Percentiles rank a stretch among this genome's conserved stretches.
These are phyloP conservation scores for Drosophila trapezifrons DNA, from an alignment of 1,140 invertebrate species.

Conservation along the genomic window DNA sequence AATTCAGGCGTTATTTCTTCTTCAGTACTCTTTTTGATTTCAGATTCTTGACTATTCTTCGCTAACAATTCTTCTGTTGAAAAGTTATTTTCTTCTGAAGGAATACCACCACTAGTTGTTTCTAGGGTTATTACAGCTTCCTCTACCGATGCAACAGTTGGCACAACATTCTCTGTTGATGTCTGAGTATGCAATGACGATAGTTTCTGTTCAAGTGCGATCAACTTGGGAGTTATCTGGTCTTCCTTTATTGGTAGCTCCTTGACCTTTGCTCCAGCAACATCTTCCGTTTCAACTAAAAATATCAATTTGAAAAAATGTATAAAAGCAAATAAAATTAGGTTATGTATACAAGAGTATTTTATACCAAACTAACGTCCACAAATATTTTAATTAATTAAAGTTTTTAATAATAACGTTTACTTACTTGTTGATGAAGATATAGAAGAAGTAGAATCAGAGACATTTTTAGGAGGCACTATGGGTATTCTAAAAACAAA, in stretches of 20 bases:
- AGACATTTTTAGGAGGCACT: constrained; percentile 48
- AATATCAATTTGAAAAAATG: too few species aligned
- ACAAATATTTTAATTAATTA: too few species aligned
- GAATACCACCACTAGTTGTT: background rate
- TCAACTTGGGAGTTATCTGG: background rate
- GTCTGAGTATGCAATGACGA: background rate
- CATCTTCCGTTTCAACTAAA: background rate
- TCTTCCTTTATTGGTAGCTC: background rate
- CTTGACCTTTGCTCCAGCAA: background rate
- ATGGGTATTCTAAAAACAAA: constrained; percentile 55
- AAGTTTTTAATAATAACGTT: too few species aligned
- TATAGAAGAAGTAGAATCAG: constrained; percentile 16
- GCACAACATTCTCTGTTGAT: background rate
- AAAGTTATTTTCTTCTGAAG: background rate
- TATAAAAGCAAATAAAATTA: too few species aligned
- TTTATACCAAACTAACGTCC: too few species aligned
- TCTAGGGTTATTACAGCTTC: background rate
- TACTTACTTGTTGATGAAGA: constrained; percentile 41
- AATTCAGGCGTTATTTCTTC: background rate
- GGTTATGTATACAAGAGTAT: too few species aligned
- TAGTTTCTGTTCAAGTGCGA: background rate
- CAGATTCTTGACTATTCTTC: background rate
- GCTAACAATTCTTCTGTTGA: background rate
- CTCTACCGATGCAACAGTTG: background rate
- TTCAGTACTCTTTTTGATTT: constrained; percentile 1